Conservation (phyloP, 1,140 invertebrate species). For the Patella vulgata region DNA sequence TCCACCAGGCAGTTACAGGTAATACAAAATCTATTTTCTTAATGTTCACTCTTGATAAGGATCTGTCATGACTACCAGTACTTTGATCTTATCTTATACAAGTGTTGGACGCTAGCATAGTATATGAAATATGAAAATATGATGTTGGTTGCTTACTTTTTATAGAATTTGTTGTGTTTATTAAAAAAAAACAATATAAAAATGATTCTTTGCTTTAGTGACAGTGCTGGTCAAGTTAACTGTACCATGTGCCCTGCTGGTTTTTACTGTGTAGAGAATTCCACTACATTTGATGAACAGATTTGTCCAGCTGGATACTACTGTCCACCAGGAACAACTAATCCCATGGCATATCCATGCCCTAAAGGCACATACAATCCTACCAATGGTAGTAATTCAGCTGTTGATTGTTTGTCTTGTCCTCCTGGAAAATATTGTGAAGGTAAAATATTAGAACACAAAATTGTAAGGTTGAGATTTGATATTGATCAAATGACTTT, state of each 20-base stretch:
- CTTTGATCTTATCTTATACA: too few relatives aligned
- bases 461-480: too few relatives aligned
- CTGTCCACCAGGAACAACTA: constrained; percentile 54
- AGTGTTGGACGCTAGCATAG: too few relatives aligned
- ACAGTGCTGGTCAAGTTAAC: constrained; percentile 39
- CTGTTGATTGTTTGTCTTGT: constrained; percentile 53
- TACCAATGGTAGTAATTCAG: constrained; percentile 43
- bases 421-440: constrained; percentile 59
- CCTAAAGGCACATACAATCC: constrained; percentile 60
- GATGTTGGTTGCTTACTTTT: too few relatives aligned
- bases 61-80: too few relatives aligned
- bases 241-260: constrained; percentile 58
- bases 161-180: too few relatives aligned
- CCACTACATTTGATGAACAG: constrained; percentile 43
- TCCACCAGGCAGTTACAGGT: constrained; percentile 59
- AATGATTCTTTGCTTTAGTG: constrained; percentile 43
- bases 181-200: too few relatives aligned
- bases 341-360: constrained; percentile 53
- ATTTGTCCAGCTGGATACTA: constrained; percentile 57
- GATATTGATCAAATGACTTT: too few relatives aligned
- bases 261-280: constrained; percentile 59
- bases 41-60: neutral
- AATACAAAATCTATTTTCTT: constrained; percentile 1
- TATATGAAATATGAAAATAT: constrained; percentile 1
- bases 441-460: too few relatives aligned